Evolutionary conservation across 2,888 invertebrate species (phyloP).

Genomic region (Chloroclystis v-ata): DNA sequence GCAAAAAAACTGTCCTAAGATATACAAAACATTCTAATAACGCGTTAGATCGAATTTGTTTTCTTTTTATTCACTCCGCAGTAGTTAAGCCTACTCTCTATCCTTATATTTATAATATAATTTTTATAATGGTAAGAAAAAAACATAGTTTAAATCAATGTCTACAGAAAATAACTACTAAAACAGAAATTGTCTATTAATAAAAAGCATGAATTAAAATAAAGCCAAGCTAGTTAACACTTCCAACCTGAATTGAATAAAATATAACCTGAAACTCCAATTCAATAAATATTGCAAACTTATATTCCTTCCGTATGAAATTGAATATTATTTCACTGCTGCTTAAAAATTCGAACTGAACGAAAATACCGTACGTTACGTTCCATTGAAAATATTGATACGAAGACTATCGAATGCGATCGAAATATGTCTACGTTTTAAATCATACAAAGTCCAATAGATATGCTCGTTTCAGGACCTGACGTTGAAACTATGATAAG

Average conservation of each 20-base stretch:
- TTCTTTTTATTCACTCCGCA: too few species aligned
- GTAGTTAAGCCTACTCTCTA: too few species aligned
- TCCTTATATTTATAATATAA: too few species aligned
- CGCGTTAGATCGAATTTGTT: too few species aligned
- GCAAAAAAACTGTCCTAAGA: too few species aligned
- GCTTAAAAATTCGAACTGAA: neutral
- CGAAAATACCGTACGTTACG: neutral
- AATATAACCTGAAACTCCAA: neutral
- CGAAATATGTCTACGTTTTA: conserved; percentile 2
- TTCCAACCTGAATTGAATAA: neutral
- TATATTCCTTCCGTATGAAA: neutral
- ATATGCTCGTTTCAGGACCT: neutral
- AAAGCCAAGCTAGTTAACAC: too few species aligned
- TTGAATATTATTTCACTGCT: conserved; percentile 1
- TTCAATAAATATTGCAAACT: neutral
- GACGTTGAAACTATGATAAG: neutral
- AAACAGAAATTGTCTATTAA: too few species aligned
- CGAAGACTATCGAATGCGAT: neutral
- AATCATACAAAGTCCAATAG: conserved; percentile 2
- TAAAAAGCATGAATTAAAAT: too few species aligned
- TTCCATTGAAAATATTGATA: neutral
- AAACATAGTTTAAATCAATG: too few species aligned
- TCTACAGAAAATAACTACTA: too few species aligned
- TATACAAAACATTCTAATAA: too few species aligned
- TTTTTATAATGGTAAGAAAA: too few species aligned